Conservation (phyloP, 2,888 invertebrate species). For the Drosophila anomalata region DNA sequence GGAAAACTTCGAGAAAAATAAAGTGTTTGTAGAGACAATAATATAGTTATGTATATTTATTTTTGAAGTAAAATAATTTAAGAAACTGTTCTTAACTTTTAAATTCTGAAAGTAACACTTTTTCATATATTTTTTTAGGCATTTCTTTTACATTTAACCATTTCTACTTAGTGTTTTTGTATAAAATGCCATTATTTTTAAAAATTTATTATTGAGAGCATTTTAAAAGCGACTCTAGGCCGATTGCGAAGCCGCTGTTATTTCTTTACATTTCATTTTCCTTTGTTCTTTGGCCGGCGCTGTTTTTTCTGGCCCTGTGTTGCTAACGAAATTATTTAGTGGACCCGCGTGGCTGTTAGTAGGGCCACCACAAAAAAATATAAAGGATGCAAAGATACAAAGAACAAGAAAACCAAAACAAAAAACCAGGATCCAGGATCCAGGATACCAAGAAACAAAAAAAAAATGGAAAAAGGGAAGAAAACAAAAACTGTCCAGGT, state of each 20-base stretch:
- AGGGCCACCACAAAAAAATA: slow-evolving; percentile 2
- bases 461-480: neutral
- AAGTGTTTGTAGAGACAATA: too few relatives aligned
- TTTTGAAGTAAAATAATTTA: too few relatives aligned
- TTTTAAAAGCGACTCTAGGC: neutral
- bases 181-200: too few relatives aligned
- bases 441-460: neutral
- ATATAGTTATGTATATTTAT: neutral
- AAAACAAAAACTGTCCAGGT: slow-evolving; percentile 12
- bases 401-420: neutral
- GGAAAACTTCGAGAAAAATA: too few relatives aligned
- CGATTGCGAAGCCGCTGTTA: slow-evolving; percentile 1
- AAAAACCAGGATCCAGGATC: neutral
- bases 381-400: neutral
- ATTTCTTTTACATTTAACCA: too few relatives aligned
- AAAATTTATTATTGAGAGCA: slow-evolving; percentile 1
- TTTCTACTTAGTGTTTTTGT: neutral
- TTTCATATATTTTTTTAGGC: too few relatives aligned
- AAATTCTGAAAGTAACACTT: neutral
- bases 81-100: too few relatives aligned
- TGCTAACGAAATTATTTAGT: slow-evolving; percentile 55
- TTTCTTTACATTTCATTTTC: slow-evolving; percentile 24
- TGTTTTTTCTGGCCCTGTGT: slow-evolving; percentile 16
- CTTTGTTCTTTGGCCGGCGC: slow-evolving; percentile 23
- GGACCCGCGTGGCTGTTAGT: slow-evolving; percentile 36